These are phyloP conservation scores for Lates calcarifer DNA, from an alignment of 2,113 vertebrate genomes.

Conservation along the genomic window DNA sequence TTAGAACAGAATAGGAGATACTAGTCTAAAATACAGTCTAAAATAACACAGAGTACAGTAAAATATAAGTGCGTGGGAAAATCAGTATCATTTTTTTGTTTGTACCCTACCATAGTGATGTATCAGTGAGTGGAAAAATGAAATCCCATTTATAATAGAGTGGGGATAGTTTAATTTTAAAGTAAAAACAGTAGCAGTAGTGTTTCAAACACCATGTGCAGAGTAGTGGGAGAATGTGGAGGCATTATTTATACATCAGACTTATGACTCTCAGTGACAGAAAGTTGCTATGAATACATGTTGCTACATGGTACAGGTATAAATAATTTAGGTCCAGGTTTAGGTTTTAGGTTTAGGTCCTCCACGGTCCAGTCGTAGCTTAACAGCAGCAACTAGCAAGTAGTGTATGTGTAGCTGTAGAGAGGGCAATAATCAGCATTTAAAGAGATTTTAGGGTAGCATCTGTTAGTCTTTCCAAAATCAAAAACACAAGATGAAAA, in stretches of 20 bases:
- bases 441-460: no score
- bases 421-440: no score
- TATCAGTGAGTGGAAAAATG: constrained; percentile 20
- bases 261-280: constrained; percentile 27
- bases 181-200: constrained; percentile 38
- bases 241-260: constrained; percentile 44
- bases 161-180: constrained; percentile 54
- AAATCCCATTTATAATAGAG: constrained; percentile 37
- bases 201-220: not conserved
- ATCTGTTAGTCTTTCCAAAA: no score
- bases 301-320: not conserved
- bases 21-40: not conserved
- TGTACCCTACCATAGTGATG: not conserved
- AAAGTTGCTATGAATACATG: constrained; percentile 41
- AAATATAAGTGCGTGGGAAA: constrained; percentile 7
- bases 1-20: constrained; percentile 21
- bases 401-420: no score
- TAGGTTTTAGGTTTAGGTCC: no score
- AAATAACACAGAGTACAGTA: constrained; percentile 2
- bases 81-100: not conserved
- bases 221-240: constrained; percentile 6
- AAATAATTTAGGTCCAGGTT: no score
- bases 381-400: no score
- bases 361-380: no score
- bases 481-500: no score